Conservation (phyloP, 2,888 invertebrate genomes). For the Tetramorium bicarinatum region DNA sequence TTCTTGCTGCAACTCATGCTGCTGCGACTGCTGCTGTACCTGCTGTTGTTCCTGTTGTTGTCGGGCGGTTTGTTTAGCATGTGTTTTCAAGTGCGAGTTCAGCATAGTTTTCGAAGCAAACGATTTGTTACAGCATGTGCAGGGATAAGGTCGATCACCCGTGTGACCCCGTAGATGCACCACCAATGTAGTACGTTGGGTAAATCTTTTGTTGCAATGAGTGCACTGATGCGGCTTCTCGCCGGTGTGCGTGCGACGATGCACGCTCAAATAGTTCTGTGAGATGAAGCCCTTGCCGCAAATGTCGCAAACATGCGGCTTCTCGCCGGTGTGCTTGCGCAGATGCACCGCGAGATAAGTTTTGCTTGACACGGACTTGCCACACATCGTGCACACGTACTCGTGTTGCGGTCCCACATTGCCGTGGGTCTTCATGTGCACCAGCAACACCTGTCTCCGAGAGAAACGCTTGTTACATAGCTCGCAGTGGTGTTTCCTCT, state of each 20-base stretch:
- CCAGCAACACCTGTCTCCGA: slow-evolving; percentile 83
- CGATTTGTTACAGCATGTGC: slow-evolving; percentile 83
- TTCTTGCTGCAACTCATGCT: slow-evolving; percentile 50
- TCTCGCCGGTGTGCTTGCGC: slow-evolving; percentile 89
- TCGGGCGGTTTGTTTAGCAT: slow-evolving; percentile 82
- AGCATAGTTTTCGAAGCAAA: slow-evolving; percentile 85
- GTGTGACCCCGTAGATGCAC: slow-evolving; percentile 85
- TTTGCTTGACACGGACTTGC: slow-evolving; percentile 88
- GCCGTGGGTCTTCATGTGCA: slow-evolving; percentile 85
- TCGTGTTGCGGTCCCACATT: slow-evolving; percentile 86
- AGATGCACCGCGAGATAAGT: slow-evolving; percentile 89
- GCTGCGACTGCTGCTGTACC: slow-evolving; percentile 60
- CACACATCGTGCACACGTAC: slow-evolving; percentile 89
- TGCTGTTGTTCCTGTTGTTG: slow-evolving; percentile 69
- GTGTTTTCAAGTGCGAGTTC: slow-evolving; percentile 85
- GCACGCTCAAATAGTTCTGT: slow-evolving; percentile 85
- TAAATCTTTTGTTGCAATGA: slow-evolving; percentile 84
- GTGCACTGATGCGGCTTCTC: slow-evolving; percentile 85
- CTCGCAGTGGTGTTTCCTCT: slow-evolving; percentile 85
- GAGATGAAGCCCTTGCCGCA: slow-evolving; percentile 85
- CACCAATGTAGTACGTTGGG: slow-evolving; percentile 84
- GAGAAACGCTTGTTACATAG: slow-evolving; percentile 85
- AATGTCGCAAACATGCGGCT: slow-evolving; percentile 88
- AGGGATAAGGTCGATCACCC: slow-evolving; percentile 84
- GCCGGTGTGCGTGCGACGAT: slow-evolving; percentile 84